A percentile compares a stretch with the other conserved stretches of the same genome.
These are phyloP conservation scores for Megalopta genalis DNA, from an alignment of 1,140 invertebrate species.

Conservation along the genomic window DNA sequence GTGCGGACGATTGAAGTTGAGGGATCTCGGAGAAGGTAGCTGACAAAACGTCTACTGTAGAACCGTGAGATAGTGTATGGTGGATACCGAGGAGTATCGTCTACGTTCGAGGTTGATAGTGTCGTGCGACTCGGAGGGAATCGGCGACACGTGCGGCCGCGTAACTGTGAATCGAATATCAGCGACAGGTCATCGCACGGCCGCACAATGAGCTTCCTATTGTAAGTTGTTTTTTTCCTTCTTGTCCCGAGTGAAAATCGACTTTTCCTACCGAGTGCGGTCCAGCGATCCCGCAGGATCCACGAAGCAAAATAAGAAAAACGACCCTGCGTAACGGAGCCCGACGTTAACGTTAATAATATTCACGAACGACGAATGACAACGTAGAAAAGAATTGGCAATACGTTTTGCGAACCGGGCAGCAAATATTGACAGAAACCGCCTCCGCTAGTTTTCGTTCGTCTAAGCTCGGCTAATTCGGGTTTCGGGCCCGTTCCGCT, in stretches of 20 bases:
- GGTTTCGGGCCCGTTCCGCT: neutral
- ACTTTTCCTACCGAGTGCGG: neutral
- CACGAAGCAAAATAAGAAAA: neutral
- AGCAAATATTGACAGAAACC: conserved; percentile 32
- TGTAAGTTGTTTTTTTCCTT: conserved; percentile 63
- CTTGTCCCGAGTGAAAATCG: conserved; percentile 2
- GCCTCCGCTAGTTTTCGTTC: neutral
- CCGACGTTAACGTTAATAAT: neutral
- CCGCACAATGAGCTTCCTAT: conserved; percentile 71
- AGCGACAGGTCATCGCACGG: conserved; percentile 49
- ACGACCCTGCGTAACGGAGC: neutral
- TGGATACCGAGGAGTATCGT: conserved; percentile 3
- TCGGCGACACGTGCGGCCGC: conserved; percentile 22
- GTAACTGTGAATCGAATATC: conserved; percentile 27
- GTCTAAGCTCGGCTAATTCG: conserved; percentile 18
- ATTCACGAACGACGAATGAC: conserved; percentile 21
- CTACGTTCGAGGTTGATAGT: conserved; percentile 9
- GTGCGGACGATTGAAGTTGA: conserved; percentile 41
- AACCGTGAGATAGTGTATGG: conserved; percentile 32
- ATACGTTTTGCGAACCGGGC: conserved; percentile 9
- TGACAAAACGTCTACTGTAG: conserved; percentile 51
- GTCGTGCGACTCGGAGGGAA: conserved; percentile 19
- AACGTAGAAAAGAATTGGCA: neutral
- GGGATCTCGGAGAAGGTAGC: conserved; percentile 45
- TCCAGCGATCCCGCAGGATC: neutral